Evolutionary conservation across 92 coral and sea anemone species (phyloP).

Genomic region (Muricea muricata): DNA sequence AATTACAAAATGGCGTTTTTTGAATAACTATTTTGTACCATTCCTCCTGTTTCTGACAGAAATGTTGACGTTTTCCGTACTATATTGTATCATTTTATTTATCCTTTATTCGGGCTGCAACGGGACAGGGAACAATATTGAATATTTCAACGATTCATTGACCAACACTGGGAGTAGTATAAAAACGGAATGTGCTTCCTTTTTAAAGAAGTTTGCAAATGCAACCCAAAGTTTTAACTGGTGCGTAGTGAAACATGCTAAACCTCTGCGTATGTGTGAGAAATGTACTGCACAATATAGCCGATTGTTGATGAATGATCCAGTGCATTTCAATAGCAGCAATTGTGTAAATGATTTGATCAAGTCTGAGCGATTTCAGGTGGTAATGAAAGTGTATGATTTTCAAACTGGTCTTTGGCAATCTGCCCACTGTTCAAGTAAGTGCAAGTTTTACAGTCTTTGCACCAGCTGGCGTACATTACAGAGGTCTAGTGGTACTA

Average conservation of each 20-base stretch:
- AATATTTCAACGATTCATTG: background rate
- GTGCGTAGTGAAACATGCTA: conserved; percentile 36
- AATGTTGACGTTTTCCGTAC: background rate
- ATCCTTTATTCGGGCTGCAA: background rate
- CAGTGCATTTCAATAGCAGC: conserved; percentile 18
- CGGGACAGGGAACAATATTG: background rate
- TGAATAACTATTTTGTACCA: background rate
- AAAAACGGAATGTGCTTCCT: background rate
- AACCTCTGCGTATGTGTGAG: conserved; percentile 44
- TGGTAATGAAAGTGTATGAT: conserved; percentile 33
- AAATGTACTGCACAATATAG: conserved; percentile 12
- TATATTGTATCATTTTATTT: background rate
- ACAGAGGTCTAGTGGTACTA: too few relatives aligned
- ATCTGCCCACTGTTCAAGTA: conserved; percentile 28
- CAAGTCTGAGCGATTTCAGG: conserved; percentile 28
- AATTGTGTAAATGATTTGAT: conserved; percentile 26
- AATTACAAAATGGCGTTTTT: background rate
- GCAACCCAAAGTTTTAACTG: conserved; percentile 14
- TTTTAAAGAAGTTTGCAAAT: conserved; percentile 17
- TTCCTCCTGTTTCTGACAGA: background rate
- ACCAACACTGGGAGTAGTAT: background rate
- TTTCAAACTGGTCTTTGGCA: conserved; percentile 44
- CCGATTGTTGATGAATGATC: background rate
- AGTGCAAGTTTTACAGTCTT: too few relatives aligned
- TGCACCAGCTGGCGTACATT: too few relatives aligned